Percentiles rank a stretch among this genome's conserved stretches.
Evolutionary conservation across 2,888 invertebrate species (phyloP).

Genomic region (Netelia fuscicornis): DNA sequence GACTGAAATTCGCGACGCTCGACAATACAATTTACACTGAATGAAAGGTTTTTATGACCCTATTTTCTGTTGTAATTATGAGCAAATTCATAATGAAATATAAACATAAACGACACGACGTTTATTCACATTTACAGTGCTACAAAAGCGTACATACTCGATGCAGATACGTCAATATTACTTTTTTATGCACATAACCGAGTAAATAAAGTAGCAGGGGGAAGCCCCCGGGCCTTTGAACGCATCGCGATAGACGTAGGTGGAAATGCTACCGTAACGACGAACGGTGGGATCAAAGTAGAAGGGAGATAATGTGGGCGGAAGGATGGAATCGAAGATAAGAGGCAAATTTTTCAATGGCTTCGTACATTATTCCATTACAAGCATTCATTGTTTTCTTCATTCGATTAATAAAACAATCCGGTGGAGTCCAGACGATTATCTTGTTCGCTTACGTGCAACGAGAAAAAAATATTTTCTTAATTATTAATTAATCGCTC

Average conservation of each 20-base stretch:
- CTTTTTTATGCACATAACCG: not conserved
- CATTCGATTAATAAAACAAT: conserved; percentile 22
- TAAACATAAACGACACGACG: not conserved
- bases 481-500: too few relatives aligned
- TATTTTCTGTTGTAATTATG: too few relatives aligned
- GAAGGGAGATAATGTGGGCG: not conserved
- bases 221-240: conserved; percentile 52
- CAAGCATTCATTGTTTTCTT: conserved; percentile 76
- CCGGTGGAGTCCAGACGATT: too few relatives aligned
- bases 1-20: too few relatives aligned
- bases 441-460: too few relatives aligned
- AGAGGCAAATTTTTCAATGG: conserved; percentile 76
- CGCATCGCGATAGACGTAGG: conserved; percentile 2
- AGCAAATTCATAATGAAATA: not conserved
- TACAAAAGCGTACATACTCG: not conserved
- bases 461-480: too few relatives aligned
- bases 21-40: too few relatives aligned
- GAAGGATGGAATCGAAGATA: conserved; percentile 38
- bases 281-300: not conserved
- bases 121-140: not conserved
- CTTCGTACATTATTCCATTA: conserved; percentile 82
- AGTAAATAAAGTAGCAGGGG: conserved; percentile 28
- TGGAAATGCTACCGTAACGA: conserved; percentile 10
- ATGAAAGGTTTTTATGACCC: too few relatives aligned
- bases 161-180: conserved; percentile 16